Evolutionary conservation across 2,888 invertebrate species (phyloP).

Genomic region (Phlogophora meticulosa): DNA sequence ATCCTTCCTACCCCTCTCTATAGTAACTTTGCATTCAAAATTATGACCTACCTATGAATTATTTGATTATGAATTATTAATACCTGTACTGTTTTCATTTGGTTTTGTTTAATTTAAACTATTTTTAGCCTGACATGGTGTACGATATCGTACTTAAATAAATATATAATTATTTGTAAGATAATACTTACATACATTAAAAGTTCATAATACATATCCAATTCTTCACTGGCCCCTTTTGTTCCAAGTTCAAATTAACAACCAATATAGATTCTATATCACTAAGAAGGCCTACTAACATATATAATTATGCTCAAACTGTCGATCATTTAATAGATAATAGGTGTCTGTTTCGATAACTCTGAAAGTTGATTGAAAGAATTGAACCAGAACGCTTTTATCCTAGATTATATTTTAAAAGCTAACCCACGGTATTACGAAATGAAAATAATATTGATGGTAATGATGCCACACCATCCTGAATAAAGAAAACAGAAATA

Average conservation of each 20-base stretch:
- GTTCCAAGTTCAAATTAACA: no score
- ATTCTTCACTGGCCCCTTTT: no score
- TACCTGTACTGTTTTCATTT: slow-evolving; percentile 13
- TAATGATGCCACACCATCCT: background rate
- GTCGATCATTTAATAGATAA: slow-evolving; percentile 25
- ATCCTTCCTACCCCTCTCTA: no score
- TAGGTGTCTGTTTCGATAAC: slow-evolving; percentile 28
- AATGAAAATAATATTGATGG: slow-evolving; percentile 26
- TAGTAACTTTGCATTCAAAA: background rate
- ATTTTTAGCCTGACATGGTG: no score
- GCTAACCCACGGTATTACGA: background rate
- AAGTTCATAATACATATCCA: no score
- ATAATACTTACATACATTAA: background rate
- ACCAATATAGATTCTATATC: no score
- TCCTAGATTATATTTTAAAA: slow-evolving; percentile 42
- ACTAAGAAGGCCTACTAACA: slow-evolving; percentile 28
- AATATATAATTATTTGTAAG: no score
- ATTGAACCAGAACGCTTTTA: slow-evolving; percentile 44
- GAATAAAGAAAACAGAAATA: background rate
- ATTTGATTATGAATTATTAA: slow-evolving; percentile 9
- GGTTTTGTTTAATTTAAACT: no score
- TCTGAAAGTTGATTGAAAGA: slow-evolving; percentile 39
- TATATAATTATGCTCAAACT: slow-evolving; percentile 16
- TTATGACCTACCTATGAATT: background rate
- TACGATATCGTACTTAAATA: no score